Evolutionary conservation across 2,797 vertebrate genomes (phyloP).

Genomic region (Pseudochromis fuscus): DNA sequence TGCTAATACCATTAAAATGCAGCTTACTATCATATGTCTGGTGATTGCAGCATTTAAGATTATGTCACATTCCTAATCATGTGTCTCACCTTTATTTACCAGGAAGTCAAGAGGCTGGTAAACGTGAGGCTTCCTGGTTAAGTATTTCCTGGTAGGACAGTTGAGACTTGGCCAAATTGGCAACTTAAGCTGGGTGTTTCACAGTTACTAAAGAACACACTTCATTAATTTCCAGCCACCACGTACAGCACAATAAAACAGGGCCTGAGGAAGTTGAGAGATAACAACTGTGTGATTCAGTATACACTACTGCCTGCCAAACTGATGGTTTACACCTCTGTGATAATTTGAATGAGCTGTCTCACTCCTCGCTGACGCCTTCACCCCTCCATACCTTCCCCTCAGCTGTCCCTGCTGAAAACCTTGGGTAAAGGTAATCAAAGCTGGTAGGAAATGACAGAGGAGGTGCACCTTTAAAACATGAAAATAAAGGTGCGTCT

Average conservation of each 20-base stretch:
- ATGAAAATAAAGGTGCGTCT: slow-evolving; percentile 11
- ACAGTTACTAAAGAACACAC: neutral
- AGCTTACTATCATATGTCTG: too few species aligned
- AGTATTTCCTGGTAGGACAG: too few species aligned
- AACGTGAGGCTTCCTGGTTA: too few species aligned
- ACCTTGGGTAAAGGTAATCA: slow-evolving; percentile 21
- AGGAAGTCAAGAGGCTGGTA: too few species aligned
- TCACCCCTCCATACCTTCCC: neutral
- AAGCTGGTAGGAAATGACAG: slow-evolving; percentile 28
- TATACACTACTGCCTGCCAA: neutral
- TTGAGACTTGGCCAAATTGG: neutral
- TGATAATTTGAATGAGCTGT: neutral
- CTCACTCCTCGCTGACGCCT: neutral
- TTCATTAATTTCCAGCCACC: neutral
- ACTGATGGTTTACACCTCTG: neutral
- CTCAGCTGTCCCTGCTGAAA: neutral
- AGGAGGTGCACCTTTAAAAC: neutral
- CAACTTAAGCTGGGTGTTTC: neutral
- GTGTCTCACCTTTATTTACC: neutral
- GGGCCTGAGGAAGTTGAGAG: neutral
- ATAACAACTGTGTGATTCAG: too few species aligned
- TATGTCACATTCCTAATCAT: too few species aligned
- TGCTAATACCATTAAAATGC: too few species aligned
- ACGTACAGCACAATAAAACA: neutral
- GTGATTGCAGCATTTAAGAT: too few species aligned